Evolutionary conservation across 2,113 vertebrate genomes (phyloP).

Genomic region (Pycnonotus jocosus): DNA sequence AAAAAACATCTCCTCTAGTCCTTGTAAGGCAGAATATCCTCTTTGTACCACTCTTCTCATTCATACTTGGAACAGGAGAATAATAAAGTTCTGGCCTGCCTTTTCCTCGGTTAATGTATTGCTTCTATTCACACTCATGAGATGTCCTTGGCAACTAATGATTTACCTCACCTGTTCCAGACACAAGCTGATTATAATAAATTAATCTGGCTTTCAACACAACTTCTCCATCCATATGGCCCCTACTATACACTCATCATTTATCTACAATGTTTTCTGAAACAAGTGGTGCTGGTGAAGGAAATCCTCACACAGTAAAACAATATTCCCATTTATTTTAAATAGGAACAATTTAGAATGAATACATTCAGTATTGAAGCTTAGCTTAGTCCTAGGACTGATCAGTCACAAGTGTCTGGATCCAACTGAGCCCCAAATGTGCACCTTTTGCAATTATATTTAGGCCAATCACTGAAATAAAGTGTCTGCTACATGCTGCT

Average conservation of each 20-base stretch:
- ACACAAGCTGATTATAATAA: slow-evolving; percentile 45
- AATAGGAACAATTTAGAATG: not conserved
- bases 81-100: not conserved
- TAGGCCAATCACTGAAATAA: not conserved
- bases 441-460: not conserved
- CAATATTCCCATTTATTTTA: not conserved
- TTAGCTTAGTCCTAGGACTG: not conserved
- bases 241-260: not conserved
- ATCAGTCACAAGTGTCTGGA: not conserved
- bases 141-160: slow-evolving; percentile 29
- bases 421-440: not conserved
- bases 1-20: not conserved
- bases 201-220: slow-evolving; percentile 14
- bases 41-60: not conserved
- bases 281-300: not conserved
- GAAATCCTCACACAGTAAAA: not conserved
- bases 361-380: not conserved
- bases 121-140: not conserved
- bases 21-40: not conserved
- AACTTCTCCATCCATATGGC: not conserved
- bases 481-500: not conserved
- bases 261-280: slow-evolving; percentile 23
- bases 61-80: not conserved
- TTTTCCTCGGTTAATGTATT: not conserved
- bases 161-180: slow-evolving; percentile 30